These are phyloP conservation scores for Zosterops pallidus DNA, from an alignment of 2,113 vertebrate species.

Conservation along the genomic window DNA sequence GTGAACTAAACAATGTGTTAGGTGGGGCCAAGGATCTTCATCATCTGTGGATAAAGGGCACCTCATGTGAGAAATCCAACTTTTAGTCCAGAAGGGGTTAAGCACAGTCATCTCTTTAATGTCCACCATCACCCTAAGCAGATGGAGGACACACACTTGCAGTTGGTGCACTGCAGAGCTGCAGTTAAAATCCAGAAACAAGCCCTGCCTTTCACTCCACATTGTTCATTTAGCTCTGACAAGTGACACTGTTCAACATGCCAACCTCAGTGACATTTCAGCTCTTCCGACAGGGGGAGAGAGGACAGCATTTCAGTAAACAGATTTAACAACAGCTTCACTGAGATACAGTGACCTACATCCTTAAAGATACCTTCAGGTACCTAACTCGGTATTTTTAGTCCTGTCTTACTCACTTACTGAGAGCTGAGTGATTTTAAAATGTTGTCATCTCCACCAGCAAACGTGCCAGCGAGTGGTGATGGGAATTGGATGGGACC, in stretches of 20 bases:
- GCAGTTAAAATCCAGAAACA: neutral
- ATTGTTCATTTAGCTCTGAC: neutral
- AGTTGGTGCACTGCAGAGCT: neutral
- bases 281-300: neutral
- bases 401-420: neutral
- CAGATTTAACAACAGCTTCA: neutral
- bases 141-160: neutral
- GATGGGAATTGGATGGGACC: neutral
- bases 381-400: neutral
- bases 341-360: constrained; percentile 35
- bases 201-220: neutral
- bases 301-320: neutral
- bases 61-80: neutral
- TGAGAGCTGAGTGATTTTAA: neutral
- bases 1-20: neutral
- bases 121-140: neutral
- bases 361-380: neutral
- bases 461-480: neutral
- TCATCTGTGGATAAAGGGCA: neutral
- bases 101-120: neutral
- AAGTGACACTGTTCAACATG: neutral
- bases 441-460: neutral
- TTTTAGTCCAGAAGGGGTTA: neutral
- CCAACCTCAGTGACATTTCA: neutral
- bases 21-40: neutral